Percentiles rank a stretch among this genome's conserved stretches.
These are phyloP conservation scores for Cepaea hortensis DNA, from an alignment of 2,888 invertebrate genomes.

Conservation along the genomic window DNA sequence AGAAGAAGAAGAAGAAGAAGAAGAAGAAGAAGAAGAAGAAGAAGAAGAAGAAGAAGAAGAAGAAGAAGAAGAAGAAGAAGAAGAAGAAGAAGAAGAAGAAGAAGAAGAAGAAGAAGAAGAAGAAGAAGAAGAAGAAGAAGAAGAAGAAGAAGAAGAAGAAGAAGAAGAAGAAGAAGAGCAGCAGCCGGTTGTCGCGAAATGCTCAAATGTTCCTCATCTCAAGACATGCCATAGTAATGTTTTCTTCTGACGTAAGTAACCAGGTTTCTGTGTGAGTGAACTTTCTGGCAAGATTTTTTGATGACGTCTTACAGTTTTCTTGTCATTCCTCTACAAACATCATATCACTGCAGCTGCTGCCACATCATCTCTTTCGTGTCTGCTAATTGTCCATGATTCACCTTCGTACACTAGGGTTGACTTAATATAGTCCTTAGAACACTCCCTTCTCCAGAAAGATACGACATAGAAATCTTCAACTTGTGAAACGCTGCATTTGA, in stretches of 20 bases:
- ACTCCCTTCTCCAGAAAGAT: too few relatives aligned
- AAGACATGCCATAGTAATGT: neutral
- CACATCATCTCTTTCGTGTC: too few relatives aligned
- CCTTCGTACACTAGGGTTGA: too few relatives aligned
- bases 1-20: slow-evolving; percentile 32
- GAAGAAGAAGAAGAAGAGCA: slow-evolving; percentile 22
- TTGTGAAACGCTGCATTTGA: too few relatives aligned
- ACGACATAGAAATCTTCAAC: too few relatives aligned
- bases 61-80: slow-evolving; percentile 30
- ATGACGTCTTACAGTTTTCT: neutral
- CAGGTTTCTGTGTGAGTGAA: neutral
- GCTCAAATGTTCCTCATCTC: too few relatives aligned
- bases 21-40: slow-evolving; percentile 21
- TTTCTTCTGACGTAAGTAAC: neutral
- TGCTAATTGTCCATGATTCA: too few relatives aligned
- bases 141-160: slow-evolving; percentile 21
- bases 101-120: slow-evolving; percentile 24
- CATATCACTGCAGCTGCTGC: too few relatives aligned
- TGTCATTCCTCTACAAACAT: too few relatives aligned
- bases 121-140: slow-evolving; percentile 32
- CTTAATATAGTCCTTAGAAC: too few relatives aligned
- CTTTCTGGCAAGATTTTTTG: neutral
- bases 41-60: slow-evolving; percentile 27
- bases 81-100: slow-evolving; percentile 30
- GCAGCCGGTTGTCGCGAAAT: too few relatives aligned